phyloP scores from a whole-genome alignment of 2,113 vertebrate species.

The Rana temporaria region DNA sequence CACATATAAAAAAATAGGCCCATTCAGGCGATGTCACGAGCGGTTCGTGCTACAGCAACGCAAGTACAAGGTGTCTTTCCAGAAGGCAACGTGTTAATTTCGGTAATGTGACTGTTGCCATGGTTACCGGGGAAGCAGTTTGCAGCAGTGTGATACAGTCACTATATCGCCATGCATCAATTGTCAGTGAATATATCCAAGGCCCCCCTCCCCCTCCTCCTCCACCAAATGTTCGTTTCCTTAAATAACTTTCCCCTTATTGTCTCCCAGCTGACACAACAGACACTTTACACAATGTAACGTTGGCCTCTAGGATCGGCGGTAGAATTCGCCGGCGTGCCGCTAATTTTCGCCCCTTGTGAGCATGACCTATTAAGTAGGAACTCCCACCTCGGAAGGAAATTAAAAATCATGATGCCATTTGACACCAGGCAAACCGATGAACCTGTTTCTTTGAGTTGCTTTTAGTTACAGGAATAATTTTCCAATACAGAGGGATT shows the following conservation, averaged over 20 bases:
- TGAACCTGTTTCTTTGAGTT: too few relatives aligned
- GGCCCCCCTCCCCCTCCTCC: neutral
- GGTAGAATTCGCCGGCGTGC: too few relatives aligned
- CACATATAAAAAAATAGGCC: too few relatives aligned
- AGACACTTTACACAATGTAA: neutral
- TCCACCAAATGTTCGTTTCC: slow-evolving; percentile 37
- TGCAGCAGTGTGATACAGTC: slow-evolving; percentile 14
- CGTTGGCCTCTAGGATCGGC: neutral
- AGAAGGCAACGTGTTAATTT: neutral
- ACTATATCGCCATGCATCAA: slow-evolving; percentile 8
- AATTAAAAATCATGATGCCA: too few relatives aligned
- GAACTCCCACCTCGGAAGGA: too few relatives aligned
- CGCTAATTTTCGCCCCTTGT: too few relatives aligned
- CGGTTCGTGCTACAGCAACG: neutral
- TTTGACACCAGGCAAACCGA: too few relatives aligned
- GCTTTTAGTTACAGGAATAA: too few relatives aligned
- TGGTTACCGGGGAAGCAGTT: slow-evolving; percentile 24
- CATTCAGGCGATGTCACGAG: neutral
- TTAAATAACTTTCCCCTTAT: slow-evolving; percentile 24
- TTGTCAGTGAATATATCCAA: slow-evolving; percentile 37
- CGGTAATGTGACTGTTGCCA: slow-evolving; percentile 32
- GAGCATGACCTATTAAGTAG: too few relatives aligned
- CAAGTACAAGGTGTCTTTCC: slow-evolving; percentile 1
- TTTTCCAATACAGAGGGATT: too few relatives aligned
- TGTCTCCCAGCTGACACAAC: neutral